Conservation (phyloP, 92 coral and sea anemone genomes). For the Nematostella vectensis region DNA sequence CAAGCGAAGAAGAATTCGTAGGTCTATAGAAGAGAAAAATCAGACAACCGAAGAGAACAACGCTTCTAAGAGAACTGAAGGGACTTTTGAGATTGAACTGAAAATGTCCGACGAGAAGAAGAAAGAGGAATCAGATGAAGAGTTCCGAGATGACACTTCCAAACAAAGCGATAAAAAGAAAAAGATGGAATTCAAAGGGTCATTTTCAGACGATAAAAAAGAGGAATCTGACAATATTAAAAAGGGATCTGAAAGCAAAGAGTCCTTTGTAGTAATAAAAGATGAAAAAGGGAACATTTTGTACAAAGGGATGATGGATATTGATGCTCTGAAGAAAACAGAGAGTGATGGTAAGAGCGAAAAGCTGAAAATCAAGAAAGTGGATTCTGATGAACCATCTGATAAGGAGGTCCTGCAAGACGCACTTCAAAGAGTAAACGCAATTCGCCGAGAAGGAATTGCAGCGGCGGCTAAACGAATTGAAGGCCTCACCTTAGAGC, state of each 20-base stretch:
- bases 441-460: not conserved
- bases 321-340: constrained; percentile 12
- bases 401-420: not conserved
- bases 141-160: not conserved
- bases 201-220: constrained; percentile 11
- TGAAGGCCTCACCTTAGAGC: not conserved
- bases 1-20: not conserved
- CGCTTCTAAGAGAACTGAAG: not conserved
- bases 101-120: not conserved
- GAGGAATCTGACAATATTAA: not conserved
- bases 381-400: not conserved
- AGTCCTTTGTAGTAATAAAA: constrained; percentile 10
- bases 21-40: not conserved
- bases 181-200: constrained; percentile 11
- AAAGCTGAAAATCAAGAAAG: not conserved
- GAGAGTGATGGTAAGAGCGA: not conserved
- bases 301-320: constrained; percentile 17
- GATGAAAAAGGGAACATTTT: constrained; percentile 16
- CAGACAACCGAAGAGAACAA: not conserved
- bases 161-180: not conserved
- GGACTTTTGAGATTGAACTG: not conserved
- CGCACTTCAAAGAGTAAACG: not conserved
- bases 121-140: not conserved
- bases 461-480: not conserved
- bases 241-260: not conserved